Conservation (phyloP, 2,888 invertebrate species). For the Mythimna pallens region DNA sequence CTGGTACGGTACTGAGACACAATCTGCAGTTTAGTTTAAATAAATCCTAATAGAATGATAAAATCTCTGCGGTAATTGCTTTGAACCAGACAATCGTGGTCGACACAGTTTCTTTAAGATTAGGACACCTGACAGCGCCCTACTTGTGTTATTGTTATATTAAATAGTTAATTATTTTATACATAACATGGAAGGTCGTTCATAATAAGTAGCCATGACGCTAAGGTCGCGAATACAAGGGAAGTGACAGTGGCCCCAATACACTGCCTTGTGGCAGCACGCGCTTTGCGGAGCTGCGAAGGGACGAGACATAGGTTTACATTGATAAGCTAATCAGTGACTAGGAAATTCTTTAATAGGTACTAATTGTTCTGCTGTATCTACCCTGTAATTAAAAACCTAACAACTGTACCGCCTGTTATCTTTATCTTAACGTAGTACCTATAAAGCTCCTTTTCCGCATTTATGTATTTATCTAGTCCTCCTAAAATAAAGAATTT, state of each 20-base stretch:
- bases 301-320: background rate
- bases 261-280: constrained; percentile 32
- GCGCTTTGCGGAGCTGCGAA: background rate
- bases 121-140: constrained; percentile 15
- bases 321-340: background rate
- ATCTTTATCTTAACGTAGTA: too few species aligned
- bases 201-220: constrained; percentile 23
- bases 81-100: constrained; percentile 31
- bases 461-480: too few species aligned
- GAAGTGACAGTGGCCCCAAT: constrained; percentile 36
- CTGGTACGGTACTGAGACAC: too few species aligned
- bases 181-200: constrained; percentile 29
- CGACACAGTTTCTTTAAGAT: constrained; percentile 48
- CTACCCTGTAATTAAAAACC: too few species aligned
- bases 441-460: too few species aligned
- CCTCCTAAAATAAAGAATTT: too few species aligned
- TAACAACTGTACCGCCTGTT: too few species aligned
- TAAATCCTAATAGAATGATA: background rate
- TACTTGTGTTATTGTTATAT: constrained; percentile 44
- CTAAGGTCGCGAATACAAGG: constrained; percentile 27
- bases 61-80: constrained; percentile 11
- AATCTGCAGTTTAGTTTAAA: background rate
- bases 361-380: too few species aligned
- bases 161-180: constrained; percentile 48
- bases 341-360: too few species aligned